These are phyloP conservation scores for Pantherophis vulpinus DNA, from an alignment of 2,797 vertebrate species.

Conservation along the genomic window DNA sequence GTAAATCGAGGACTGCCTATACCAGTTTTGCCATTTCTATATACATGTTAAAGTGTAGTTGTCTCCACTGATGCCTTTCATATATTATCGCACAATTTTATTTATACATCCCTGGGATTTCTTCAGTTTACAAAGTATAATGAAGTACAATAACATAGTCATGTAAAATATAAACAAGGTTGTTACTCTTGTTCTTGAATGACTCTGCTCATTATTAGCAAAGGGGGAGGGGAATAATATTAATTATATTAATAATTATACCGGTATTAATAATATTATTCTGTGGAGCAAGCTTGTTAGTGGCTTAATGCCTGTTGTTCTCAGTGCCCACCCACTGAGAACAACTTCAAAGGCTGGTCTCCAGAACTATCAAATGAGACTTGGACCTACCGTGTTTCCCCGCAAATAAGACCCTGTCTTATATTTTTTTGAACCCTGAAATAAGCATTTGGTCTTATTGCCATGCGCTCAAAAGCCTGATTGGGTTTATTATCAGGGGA, in stretches of 20 bases:
- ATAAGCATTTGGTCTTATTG: too few relatives aligned
- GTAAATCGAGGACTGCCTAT: background rate
- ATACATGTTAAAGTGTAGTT: background rate
- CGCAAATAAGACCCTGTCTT: too few relatives aligned
- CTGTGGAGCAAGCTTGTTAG: background rate
- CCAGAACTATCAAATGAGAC: background rate
- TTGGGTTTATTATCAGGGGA: too few relatives aligned
- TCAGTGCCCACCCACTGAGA: background rate
- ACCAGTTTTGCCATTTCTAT: background rate
- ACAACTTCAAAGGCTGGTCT: background rate
- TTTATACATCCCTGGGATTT: background rate
- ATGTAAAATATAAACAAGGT: background rate
- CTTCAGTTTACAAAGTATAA: background rate
- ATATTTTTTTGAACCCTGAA: too few relatives aligned
- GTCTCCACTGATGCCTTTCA: background rate
- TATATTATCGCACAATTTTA: background rate
- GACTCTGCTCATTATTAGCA: background rate
- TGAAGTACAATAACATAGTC: background rate
- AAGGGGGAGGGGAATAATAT: background rate
- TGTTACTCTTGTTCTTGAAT: background rate
- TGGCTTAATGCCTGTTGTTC: background rate
- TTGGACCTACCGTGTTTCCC: too few relatives aligned
- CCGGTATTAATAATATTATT: background rate
- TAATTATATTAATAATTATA: background rate
- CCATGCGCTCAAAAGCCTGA: too few relatives aligned